Evolutionary conservation across 2,888 invertebrate genomes (phyloP).

Genomic region (Ceratothoa steindachneri): DNA sequence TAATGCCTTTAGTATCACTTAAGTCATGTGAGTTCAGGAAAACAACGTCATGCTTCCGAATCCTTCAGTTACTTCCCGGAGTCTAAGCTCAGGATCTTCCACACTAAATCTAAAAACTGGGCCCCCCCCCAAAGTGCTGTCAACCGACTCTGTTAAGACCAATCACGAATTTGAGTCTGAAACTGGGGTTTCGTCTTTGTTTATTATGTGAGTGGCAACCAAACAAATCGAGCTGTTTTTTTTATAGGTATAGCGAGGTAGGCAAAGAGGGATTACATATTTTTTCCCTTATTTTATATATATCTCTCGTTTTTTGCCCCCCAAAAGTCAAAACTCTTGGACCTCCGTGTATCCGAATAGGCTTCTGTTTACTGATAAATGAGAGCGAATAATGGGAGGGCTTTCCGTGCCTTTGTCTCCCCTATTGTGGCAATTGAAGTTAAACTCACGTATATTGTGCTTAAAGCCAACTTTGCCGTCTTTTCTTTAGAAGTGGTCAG

Average conservation of each 20-base stretch:
- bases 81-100: no score
- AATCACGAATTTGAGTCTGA: background rate
- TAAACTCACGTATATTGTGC: conserved; percentile 5
- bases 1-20: no score
- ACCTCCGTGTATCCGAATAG: background rate
- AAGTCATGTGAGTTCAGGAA: no score
- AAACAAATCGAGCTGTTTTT: background rate
- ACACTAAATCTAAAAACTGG: no score
- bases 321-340: no score
- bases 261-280: background rate
- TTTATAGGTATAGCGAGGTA: background rate
- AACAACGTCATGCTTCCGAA: no score
- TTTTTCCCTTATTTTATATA: background rate
- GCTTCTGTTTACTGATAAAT: conserved; percentile 11
- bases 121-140: no score
- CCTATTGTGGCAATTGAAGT: conserved; percentile 10
- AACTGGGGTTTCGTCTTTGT: background rate
- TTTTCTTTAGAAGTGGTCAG: no score
- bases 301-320: background rate
- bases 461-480: conserved; percentile 2
- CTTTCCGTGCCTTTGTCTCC: conserved; percentile 3
- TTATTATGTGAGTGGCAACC: conserved; percentile 7
- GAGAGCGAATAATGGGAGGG: background rate
- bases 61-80: no score
- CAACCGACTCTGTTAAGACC: background rate